Conservation (phyloP, 2,797 vertebrate genomes). For the Calcarius lapponicus region DNA sequence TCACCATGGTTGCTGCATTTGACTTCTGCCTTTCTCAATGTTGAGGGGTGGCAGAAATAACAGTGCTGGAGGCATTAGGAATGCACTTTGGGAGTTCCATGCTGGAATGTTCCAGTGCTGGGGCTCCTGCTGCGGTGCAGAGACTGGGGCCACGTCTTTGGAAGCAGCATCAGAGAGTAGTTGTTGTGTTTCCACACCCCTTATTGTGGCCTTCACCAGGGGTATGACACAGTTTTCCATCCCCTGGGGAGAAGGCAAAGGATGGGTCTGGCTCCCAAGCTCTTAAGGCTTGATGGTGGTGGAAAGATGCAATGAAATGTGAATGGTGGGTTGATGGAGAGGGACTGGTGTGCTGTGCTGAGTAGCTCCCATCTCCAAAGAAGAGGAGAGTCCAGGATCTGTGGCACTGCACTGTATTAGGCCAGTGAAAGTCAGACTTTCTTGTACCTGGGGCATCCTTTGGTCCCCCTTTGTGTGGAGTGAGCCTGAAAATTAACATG, state of each 20-base stretch:
- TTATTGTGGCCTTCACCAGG: not conserved
- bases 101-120: not conserved
- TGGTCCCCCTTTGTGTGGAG: not conserved
- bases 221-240: not conserved
- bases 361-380: not conserved
- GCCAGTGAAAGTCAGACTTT: not conserved
- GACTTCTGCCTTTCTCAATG: not conserved
- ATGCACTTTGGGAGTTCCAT: not conserved
- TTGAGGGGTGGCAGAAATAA: not conserved
- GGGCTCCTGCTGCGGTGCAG: accelerated
- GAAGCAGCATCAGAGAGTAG: accelerated
- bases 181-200: not conserved
- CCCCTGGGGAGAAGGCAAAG: not conserved
- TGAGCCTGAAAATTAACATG: accelerated
- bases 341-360: not conserved
- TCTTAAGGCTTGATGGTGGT: not conserved
- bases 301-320: not conserved
- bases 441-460: not conserved
- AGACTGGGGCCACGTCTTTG: not conserved
- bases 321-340: not conserved
- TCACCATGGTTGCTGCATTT: not conserved
- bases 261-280: not conserved
- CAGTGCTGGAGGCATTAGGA: not conserved
- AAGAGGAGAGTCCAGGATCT: not conserved
- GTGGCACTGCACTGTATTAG: accelerated